Base-by-base conservation (phyloP, 2,797 vertebrate genomes). In the Clarias laeviceps region DNA sequence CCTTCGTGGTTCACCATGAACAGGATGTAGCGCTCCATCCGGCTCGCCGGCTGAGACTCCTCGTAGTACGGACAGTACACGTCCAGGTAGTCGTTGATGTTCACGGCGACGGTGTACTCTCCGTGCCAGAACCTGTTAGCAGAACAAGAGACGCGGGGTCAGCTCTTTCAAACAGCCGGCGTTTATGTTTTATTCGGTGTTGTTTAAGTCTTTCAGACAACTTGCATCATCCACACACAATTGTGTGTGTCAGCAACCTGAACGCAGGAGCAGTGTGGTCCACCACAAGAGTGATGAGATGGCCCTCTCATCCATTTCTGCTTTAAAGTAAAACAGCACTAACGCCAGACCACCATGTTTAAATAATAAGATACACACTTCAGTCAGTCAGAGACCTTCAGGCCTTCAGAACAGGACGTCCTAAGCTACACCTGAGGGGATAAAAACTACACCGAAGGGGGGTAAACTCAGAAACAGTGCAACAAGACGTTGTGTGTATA, bases 71-170 rank as follows among this genome's bases (percentile, higher is more conserved):
- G 98, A 94, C 98, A 99, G 94, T 98, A 98, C 94, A 99, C 97
- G 92, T 99, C 98, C 95, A 99, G 95, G 87, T 99, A 99, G 95
- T 99, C 98, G 2, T 99, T 98, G 91, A 99, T 99, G 94, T 96
- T 97, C 88, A 99, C 98, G 17, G 97, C 97, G 91, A 99, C 97
- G 0, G 97, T 95, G 94, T 99, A 99, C 87, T 98, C 97, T 0
- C 97, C 96, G 0, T 95, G 96, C 93, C 96, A 97, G 89, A 98
- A 97, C 94, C 97, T 98, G 92, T 14, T 32, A 8, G 56, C 1
- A 80, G 59, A 9, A 62, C 1, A 66, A 65, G 62, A 50, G n/a
- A 20, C 6, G 24, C 54, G 45, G 50, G 80, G 72, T 85, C 45
- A 87, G 66, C 12, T 9, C 3, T 22, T 45, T 74, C n/a, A 8